These are phyloP conservation scores for Lepidurus arcticus DNA, from an alignment of 1,140 invertebrate genomes.

Conservation along the genomic window DNA sequence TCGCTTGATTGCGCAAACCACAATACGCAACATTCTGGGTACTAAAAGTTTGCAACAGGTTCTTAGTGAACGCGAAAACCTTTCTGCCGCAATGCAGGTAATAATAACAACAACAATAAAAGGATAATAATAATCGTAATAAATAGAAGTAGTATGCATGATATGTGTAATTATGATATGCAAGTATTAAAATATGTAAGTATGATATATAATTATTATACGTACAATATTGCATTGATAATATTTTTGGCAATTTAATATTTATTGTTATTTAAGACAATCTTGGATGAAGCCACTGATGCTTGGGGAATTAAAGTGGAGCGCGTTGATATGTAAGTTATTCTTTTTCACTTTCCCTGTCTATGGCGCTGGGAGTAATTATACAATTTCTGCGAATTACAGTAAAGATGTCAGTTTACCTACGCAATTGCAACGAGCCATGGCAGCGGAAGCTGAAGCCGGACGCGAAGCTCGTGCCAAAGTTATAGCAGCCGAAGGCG, in stretches of 20 bases:
- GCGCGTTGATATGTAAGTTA: conserved; percentile 45
- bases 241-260: too few species aligned
- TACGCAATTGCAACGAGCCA: conserved; percentile 72
- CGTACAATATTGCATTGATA: too few species aligned
- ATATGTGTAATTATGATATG: too few species aligned
- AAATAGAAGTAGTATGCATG: too few species aligned
- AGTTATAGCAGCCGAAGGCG: conserved; percentile 72
- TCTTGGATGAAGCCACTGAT: conserved; percentile 50
- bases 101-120: not conserved
- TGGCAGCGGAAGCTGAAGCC: conserved; percentile 83
- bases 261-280: conserved; percentile 29
- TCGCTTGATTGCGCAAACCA: conserved; percentile 46
- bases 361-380: not conserved
- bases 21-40: conserved; percentile 47
- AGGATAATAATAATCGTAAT: not conserved
- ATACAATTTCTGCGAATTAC: conserved; percentile 32
- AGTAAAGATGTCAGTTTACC: conserved; percentile 86
- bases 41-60: conserved; percentile 48
- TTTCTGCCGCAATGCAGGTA: conserved; percentile 44
- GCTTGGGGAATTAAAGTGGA: conserved; percentile 55
- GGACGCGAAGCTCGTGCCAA: conserved; percentile 74
- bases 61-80: conserved; percentile 44
- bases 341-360: not conserved
- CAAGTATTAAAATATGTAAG: too few species aligned
- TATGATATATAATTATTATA: too few species aligned